Percentiles rank a stretch among this genome's conserved stretches.
Conservation (phyloP, 2,888 invertebrate species). For the Ernsta delagoae region DNA sequence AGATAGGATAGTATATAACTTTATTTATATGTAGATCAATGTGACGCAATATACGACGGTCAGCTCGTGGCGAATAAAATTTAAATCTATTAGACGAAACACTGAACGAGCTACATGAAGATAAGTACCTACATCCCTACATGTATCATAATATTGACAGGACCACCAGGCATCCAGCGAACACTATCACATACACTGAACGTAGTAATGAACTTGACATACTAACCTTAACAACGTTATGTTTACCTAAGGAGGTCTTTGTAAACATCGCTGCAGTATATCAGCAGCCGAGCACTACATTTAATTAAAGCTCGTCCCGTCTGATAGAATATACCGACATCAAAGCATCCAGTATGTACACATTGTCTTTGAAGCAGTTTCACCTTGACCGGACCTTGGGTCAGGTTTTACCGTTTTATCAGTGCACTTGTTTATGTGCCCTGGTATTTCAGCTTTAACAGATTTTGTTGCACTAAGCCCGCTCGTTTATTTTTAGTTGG, state of each 20-base stretch:
- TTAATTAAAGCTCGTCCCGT: not conserved
- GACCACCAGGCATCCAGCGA: not conserved
- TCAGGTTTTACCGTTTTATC: not conserved
- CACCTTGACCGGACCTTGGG: not conserved
- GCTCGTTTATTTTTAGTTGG: too few species aligned
- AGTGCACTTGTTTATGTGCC: not conserved
- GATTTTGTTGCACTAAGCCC: too few species aligned
- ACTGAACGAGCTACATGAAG: too few species aligned
- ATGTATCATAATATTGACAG: not conserved
- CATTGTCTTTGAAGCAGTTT: not conserved
- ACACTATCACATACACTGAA: conserved; percentile 4
- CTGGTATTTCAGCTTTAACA: not conserved
- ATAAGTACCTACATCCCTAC: too few species aligned
- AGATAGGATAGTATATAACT: too few species aligned
- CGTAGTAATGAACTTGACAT: conserved; percentile 33
- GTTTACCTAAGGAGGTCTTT: conserved; percentile 9
- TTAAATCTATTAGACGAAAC: too few species aligned
- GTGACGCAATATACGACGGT: too few species aligned
- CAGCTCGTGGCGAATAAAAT: too few species aligned
- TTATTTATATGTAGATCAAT: too few species aligned
- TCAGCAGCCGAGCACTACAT: conserved; percentile 18
- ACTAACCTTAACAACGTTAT: conserved; percentile 17
- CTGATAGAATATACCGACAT: not conserved
- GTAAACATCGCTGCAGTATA: conserved; percentile 11
- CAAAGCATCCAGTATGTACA: not conserved